Conservation (phyloP, 2,888 invertebrate species). For the Proisotoma minuta region DNA sequence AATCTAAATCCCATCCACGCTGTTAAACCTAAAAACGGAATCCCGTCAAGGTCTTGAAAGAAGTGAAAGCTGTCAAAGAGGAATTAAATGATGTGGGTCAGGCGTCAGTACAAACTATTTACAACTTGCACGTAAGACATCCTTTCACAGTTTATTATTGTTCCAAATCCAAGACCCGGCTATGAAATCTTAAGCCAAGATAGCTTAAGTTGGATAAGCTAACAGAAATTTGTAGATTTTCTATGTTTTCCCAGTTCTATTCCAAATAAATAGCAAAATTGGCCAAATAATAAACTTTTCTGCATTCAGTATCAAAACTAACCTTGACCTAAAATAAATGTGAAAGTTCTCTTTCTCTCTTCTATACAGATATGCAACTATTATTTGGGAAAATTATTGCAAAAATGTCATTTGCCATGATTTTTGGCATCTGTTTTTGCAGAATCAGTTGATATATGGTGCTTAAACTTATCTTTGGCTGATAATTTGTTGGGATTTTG, state of each 20-base stretch:
- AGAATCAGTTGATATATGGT: background rate
- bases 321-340: too few relatives aligned
- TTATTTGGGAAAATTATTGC: background rate
- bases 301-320: too few relatives aligned
- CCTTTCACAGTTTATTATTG: constrained; percentile 3
- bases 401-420: background rate
- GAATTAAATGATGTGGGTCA: constrained; percentile 46
- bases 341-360: too few relatives aligned
- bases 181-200: too few relatives aligned
- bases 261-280: too few relatives aligned
- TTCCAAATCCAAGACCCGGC: background rate
- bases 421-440: background rate
- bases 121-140: constrained; percentile 41
- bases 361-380: too few relatives aligned
- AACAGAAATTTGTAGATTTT: too few relatives aligned
- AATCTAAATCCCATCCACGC: too few relatives aligned
- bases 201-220: too few relatives aligned
- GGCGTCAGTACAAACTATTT: constrained; percentile 44
- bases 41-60: constrained; percentile 30
- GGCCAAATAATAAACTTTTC: too few relatives aligned
- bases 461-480: background rate
- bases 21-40: too few relatives aligned
- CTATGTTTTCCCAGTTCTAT: too few relatives aligned
- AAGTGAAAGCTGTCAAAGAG: constrained; percentile 39
- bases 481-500: background rate